A percentile compares a stretch with the other conserved stretches of the same genome.
phyloP scores from a whole-genome alignment of 2,113 vertebrate species.

The Amblyornis subalaris region DNA sequence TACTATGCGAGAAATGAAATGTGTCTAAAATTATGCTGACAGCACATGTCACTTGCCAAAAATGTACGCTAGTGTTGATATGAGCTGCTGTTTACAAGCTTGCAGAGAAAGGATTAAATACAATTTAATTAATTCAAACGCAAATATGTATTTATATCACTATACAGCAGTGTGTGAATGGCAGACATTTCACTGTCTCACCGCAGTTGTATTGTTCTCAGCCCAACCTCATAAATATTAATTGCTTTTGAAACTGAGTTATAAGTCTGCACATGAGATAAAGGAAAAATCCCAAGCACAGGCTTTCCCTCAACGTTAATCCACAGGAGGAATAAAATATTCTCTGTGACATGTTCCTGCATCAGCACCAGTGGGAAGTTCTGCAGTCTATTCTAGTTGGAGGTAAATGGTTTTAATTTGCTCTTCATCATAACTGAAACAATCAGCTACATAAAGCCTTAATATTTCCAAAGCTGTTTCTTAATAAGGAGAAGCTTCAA shows the following conservation, averaged over 20 bases:
- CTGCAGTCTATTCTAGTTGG: neutral
- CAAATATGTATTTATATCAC: constrained; percentile 4
- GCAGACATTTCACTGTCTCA: constrained; percentile 6
- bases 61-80: neutral
- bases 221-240: constrained; percentile 41
- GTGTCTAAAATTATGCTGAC: constrained; percentile 13
- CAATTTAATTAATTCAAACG: constrained; percentile 15
- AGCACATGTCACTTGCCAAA: neutral
- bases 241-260: constrained; percentile 12
- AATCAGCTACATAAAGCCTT: neutral
- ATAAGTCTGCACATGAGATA: neutral
- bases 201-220: neutral
- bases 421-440: neutral
- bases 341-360: neutral
- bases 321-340: neutral
- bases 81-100: neutral
- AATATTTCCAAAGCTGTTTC: neutral
- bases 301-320: neutral
- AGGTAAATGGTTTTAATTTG: constrained; percentile 27
- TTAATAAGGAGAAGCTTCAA: neutral
- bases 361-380: constrained; percentile 20
- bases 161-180: neutral
- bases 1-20: neutral
- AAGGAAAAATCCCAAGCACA: neutral
- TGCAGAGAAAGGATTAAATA: constrained; percentile 1